A percentile compares a stretch with the other conserved stretches of the same genome.
Conservation (phyloP, 2,113 vertebrate genomes). For the Nipponia nippon region DNA sequence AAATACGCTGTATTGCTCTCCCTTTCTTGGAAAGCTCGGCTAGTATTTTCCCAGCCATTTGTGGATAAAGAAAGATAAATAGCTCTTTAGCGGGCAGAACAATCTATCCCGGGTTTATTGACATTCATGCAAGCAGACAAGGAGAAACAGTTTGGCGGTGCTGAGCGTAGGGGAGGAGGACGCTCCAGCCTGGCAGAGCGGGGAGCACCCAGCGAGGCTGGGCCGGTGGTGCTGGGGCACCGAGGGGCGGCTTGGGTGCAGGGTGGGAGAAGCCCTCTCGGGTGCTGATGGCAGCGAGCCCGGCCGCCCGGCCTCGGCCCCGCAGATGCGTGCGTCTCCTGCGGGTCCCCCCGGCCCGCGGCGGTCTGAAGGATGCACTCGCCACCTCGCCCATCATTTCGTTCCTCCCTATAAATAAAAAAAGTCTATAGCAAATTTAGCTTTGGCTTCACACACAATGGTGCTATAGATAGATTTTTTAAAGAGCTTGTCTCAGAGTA, state of each 20-base stretch:
- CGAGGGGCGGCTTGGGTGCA: background rate
- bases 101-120: constrained; percentile 33
- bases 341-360: fast-evolving
- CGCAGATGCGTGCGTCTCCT: fast-evolving
- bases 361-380: background rate
- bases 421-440: background rate
- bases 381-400: background rate
- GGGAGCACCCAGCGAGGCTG: background rate
- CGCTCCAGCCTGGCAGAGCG: background rate
- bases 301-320: background rate
- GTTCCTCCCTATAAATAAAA: background rate
- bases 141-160: constrained; percentile 11
- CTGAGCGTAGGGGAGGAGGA: background rate
- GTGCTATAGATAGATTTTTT: constrained; percentile 25
- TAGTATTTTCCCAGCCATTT: constrained; percentile 64
- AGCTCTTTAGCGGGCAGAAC: constrained; percentile 57
- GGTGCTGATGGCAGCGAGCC: background rate
- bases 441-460: background rate
- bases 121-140: constrained; percentile 34
- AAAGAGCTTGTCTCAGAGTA: constrained; percentile 43
- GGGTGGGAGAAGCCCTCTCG: background rate
- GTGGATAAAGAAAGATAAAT: constrained; percentile 56
- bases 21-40: constrained; percentile 56
- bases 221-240: background rate
- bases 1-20: constrained; percentile 46